phyloP scores from a whole-genome alignment of 1,140 invertebrate genomes.

The Diploscapter pachys region DNA sequence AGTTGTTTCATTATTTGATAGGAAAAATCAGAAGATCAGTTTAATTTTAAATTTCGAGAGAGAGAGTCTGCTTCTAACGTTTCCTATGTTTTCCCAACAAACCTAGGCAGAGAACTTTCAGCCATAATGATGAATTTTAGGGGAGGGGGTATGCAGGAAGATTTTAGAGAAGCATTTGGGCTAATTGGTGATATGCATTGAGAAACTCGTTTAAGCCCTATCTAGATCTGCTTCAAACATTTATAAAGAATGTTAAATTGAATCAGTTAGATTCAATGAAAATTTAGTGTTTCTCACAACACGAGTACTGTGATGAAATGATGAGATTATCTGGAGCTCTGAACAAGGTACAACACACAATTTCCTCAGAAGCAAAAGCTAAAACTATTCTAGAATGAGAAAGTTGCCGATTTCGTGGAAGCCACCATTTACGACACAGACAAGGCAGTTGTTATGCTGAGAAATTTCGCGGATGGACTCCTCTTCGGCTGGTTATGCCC shows the following conservation, averaged over 20 bases:
- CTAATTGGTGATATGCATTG: no score
- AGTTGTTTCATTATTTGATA: not conserved
- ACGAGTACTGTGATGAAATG: slow-evolving; percentile 64
- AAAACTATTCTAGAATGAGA: slow-evolving; percentile 9
- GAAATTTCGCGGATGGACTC: slow-evolving; percentile 65
- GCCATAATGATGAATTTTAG: no score
- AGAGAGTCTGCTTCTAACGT: no score
- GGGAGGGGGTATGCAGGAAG: no score
- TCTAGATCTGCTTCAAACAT: no score
- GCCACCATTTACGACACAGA: slow-evolving; percentile 64
- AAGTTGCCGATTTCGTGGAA: slow-evolving; percentile 64
- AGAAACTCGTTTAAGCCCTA: no score
- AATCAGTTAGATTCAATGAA: no score
- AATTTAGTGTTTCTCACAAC: slow-evolving; percentile 58
- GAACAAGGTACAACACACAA: slow-evolving; percentile 43
- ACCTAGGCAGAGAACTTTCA: no score
- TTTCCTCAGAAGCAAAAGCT: not conserved
- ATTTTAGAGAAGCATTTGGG: no score
- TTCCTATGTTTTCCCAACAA: no score
- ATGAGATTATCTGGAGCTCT: slow-evolving; percentile 62
- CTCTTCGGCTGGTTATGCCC: slow-evolving; percentile 77
- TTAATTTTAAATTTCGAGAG: no score
- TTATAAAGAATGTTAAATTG: no score
- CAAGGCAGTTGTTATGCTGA: slow-evolving; percentile 65
- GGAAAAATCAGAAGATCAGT: not conserved